Evolutionary conservation across 92 coral and sea anemone genomes (phyloP).

Genomic region (Palythoa grandis): DNA sequence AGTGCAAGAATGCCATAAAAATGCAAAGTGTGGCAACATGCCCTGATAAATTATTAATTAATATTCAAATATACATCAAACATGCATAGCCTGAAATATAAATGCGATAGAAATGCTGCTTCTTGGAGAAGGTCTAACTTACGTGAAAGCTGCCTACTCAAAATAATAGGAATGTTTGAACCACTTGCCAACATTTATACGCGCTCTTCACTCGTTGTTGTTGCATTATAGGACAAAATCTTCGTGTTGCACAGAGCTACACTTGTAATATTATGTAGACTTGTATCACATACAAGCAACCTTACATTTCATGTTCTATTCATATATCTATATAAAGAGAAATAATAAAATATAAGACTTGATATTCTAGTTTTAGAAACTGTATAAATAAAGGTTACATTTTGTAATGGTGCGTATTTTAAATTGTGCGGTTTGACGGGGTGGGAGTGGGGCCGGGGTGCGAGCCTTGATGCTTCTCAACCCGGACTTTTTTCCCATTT

Average conservation of each 20-base stretch:
- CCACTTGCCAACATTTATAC: background rate
- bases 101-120: background rate
- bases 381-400: slow-evolving; percentile 69
- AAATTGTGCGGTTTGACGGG: background rate
- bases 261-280: background rate
- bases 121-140: background rate
- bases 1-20: background rate
- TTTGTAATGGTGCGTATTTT: slow-evolving; percentile 47
- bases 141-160: background rate
- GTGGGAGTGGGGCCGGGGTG: too few species aligned
- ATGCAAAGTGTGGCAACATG: background rate
- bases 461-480: too few species aligned
- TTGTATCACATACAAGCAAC: slow-evolving; percentile 23
- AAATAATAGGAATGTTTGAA: background rate
- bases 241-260: background rate
- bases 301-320: background rate
- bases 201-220: background rate
- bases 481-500: too few species aligned
- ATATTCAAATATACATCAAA: background rate
- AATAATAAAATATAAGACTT: slow-evolving; percentile 55
- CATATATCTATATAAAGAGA: slow-evolving; percentile 52
- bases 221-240: background rate
- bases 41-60: background rate
- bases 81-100: background rate
- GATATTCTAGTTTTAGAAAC: slow-evolving; percentile 72